Evolutionary conservation across 2,888 invertebrate species (phyloP), one percentile per base, ranked within the genome.

Genomic region (Abrostola triplasia): DNA sequence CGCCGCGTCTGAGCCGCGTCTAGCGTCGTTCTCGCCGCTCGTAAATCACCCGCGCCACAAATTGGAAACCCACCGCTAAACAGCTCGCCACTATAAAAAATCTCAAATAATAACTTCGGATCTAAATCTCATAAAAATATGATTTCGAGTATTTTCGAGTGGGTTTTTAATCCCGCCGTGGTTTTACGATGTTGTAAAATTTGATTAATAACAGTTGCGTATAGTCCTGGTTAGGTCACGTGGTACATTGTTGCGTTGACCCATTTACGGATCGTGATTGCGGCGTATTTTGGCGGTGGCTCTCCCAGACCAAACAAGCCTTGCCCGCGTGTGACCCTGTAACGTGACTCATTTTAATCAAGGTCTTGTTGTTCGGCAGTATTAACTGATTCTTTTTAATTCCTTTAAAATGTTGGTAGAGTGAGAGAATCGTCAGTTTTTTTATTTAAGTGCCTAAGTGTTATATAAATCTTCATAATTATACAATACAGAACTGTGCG

Each of bases 81-180:
- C 88, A 86, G 82, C 90, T 85, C 84, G 82, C 84, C 67, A 84
- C 87, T 86, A 89, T 90, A 91, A 91, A 79, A 88, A 92, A 87
- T 83, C 82, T 84, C 86, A 87, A 91, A 91, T 89, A 89, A 91
- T 90, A 92, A 90, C 88, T 86, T 86, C 87, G 90, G 92, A 94
- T 94, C 93, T 93, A 93, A 93, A 91, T 88, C 86, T 87, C 91
- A 91, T 94, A 93, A 94, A 93, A 93, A 90, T 92, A 93, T 93
- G 91, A 94, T 92, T 93, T 88, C 87, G 86, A 89, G 86, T 88
- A 83, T 85, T 90, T 69, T 82, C 91, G 93, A 93, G 86, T 87
- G 85, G 87, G 81, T 84, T 89, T 77, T 86, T 94, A 94, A 93
- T 94, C 92, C 90, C 88, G 85, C 79, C 84, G 86, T 82, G 88